These are phyloP conservation scores for Orthonevra nobilis DNA, from an alignment of 2,888 invertebrate species.

Conservation along the genomic window DNA sequence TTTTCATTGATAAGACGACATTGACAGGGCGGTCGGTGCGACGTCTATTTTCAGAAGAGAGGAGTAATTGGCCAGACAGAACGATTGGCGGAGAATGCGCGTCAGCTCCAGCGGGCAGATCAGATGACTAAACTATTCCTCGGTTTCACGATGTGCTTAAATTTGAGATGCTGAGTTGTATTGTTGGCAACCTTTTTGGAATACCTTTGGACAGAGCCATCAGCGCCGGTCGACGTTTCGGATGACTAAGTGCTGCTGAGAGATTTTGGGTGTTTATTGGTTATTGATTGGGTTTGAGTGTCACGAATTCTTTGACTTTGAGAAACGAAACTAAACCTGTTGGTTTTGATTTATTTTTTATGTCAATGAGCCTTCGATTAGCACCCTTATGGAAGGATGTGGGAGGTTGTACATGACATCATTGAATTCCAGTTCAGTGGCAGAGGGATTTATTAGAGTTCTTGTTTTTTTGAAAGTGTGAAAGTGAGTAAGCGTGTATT, in stretches of 20 bases:
- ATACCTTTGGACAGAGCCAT: neutral
- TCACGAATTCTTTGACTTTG: slow-evolving; percentile 50
- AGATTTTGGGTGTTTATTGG: slow-evolving; percentile 9
- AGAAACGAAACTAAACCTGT: no score
- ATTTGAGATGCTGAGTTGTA: slow-evolving; percentile 1
- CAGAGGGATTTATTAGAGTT: no score
- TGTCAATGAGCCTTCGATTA: no score
- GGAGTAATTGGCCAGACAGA: slow-evolving; percentile 30
- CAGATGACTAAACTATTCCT: slow-evolving; percentile 56
- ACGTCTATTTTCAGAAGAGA: slow-evolving; percentile 20
- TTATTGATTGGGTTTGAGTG: slow-evolving; percentile 15
- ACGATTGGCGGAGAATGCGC: slow-evolving; percentile 29
- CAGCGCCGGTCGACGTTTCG: neutral
- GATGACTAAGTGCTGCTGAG: slow-evolving; percentile 29
- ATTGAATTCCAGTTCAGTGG: no score
- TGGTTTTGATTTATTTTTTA: no score
- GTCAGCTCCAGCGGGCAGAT: slow-evolving; percentile 38
- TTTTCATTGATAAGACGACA: slow-evolving; percentile 42
- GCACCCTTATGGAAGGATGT: no score
- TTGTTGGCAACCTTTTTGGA: neutral
- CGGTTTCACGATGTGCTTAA: neutral
- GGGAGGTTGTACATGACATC: no score
- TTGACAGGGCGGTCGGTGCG: neutral
- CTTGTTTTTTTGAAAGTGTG: no score
- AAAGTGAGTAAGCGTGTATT: no score